Evolutionary conservation across 2,888 invertebrate species (phyloP), one percentile per base, ranked within the genome.

Genomic region (Callyntrura sp.): DNA sequence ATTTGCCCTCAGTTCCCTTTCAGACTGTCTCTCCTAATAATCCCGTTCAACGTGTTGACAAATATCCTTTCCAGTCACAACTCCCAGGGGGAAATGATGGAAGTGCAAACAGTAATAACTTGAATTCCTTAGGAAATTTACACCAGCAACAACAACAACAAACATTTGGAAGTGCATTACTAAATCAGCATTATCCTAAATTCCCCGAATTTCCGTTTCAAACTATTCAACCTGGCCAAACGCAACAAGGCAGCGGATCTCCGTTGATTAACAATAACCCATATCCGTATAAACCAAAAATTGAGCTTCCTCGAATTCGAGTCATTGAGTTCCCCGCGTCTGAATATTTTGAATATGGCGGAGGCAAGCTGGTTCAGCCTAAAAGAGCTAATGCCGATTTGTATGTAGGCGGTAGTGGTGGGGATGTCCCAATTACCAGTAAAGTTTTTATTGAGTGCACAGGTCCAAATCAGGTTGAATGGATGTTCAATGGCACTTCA

Each of bases 321-420:
- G 87, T 87, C 0, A 87, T 87, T 45, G 87, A 81, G 28, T 87
- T 81, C 76, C 81, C 87, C 14, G 55, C 87, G 14, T 51, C 81
- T n/a, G 87, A 87, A n/a, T 87, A 70, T 25, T 87, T 87, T 70
- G 87, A 87, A 17, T 87, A 87, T 70, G 87, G 87, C 5, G 87
- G 87, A 17, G 87, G 87, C 11, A 87, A 87, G 43, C 28, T 87
- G 81, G 87, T 87, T 14, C 55, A 65, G 11, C 87, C 87, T 5
- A 87, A 87, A 45, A 79, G 87, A n/a, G 55, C 87, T 0, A 87
- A 87, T 23, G 14, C 81, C 11, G 87, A 87, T 28, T 43, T 87
- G 14, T 87, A 87, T 20, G 79, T 87, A 6, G 87, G 87, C 20
- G 87, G 87, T 5, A 65, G 45, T 43, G 87, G 70, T 14, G 87